These are phyloP conservation scores for Anser brachyrhynchus DNA, from an alignment of 2,113 vertebrate genomes.

Conservation along the genomic window DNA sequence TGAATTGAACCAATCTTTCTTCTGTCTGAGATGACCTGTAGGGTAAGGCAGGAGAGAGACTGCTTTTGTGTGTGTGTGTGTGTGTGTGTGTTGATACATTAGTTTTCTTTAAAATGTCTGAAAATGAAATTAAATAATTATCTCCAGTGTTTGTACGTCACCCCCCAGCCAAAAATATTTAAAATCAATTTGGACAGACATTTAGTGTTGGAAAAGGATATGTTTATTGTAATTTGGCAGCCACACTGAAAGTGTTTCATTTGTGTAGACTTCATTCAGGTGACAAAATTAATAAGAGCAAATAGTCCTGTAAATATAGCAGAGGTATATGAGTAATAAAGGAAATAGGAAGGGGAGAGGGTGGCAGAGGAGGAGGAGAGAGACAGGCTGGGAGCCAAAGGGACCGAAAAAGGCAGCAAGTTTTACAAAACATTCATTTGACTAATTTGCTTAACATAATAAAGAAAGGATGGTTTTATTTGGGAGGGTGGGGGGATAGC, in stretches of 20 bases:
- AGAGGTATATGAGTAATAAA: constrained; percentile 43
- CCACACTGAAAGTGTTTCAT: neutral
- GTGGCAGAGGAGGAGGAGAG: constrained; percentile 12
- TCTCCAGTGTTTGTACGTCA: neutral
- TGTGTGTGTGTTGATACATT: neutral
- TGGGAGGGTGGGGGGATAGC: constrained; percentile 29
- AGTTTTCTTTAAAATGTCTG: neutral
- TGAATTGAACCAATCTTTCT: neutral
- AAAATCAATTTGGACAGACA: neutral
- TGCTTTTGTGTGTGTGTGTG: neutral
- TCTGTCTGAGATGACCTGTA: neutral
- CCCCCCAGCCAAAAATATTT: neutral
- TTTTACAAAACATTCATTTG: constrained; percentile 79
- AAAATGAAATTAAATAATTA: neutral
- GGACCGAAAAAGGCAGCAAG: constrained; percentile 64
- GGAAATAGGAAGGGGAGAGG: constrained; percentile 30
- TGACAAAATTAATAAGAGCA: constrained; percentile 18
- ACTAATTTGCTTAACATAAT: constrained; percentile 73
- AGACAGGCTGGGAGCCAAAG: constrained; percentile 68
- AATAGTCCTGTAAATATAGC: constrained; percentile 23
- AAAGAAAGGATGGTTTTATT: constrained; percentile 71
- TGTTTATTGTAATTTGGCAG: neutral
- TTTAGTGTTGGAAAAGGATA: neutral
- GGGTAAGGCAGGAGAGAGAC: neutral
- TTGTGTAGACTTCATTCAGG: neutral